phyloP scores from a whole-genome alignment of 2,888 invertebrate species.

The Eubasilissa splendida region DNA sequence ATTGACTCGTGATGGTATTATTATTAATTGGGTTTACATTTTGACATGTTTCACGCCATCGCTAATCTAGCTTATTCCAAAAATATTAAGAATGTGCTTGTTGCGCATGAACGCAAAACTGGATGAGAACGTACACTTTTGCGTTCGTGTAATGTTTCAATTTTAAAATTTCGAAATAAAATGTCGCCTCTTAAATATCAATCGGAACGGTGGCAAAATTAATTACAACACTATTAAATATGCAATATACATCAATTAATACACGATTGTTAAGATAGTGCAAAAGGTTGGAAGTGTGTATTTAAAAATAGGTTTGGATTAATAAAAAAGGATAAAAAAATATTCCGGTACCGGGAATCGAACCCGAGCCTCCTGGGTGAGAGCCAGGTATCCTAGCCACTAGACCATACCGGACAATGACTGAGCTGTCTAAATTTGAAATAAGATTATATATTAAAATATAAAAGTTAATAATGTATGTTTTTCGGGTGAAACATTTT shows the following conservation, averaged over 20 bases:
- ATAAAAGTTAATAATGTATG: background rate
- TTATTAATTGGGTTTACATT: background rate
- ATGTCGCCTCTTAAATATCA: too few species aligned
- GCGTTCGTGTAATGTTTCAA: too few species aligned
- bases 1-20: background rate
- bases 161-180: too few species aligned
- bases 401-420: slow-evolving; percentile 75
- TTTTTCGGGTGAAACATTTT: background rate
- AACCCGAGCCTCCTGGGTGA: slow-evolving; percentile 84
- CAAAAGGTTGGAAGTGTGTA: background rate
- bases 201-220: too few species aligned
- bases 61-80: background rate
- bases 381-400: slow-evolving; percentile 83
- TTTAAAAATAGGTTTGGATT: background rate
- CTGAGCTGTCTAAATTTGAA: background rate
- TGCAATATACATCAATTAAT: too few species aligned
- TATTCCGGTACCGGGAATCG: slow-evolving; percentile 77
- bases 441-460: background rate
- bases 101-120: too few species aligned
- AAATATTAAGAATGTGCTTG: too few species aligned
- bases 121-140: too few species aligned
- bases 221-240: too few species aligned
- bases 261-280: too few species aligned
- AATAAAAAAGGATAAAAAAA: background rate
- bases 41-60: background rate